Base-by-base conservation (phyloP, 1,140 invertebrate species). In the Nasonia vitripennis region DNA sequence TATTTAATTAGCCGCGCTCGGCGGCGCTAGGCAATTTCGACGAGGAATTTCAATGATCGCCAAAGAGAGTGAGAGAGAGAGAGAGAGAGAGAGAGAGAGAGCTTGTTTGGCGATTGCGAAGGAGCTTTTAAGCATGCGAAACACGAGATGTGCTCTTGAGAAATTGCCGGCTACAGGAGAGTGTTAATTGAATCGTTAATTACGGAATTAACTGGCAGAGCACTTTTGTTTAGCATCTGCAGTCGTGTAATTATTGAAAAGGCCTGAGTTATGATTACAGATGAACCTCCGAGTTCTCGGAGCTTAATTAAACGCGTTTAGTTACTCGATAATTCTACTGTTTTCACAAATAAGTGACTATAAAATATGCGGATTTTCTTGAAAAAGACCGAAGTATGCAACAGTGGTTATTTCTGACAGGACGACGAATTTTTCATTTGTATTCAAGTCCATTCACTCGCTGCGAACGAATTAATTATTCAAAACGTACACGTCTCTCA, bases 1-100 rank as follows among this genome's bases (percentile, higher is more conserved):
- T 88, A 91, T 92, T 91, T 91, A 92, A 92, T 92, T 91, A 91
- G 85, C 87, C 77, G 34, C 86, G 70, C 37, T n/a, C 82, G 55
- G 51, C 62, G 27, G 68, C 41, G 23, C 70, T 37, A 84, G 83
- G 41, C 73, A 77, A 75, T 77, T 67, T 51, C 55, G 55, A 7
- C 73, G 23, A 68, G 81, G 73, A 77, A 77, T 77, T 62, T 77
- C 81, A 67, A 83, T 83, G 81, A 11, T 75, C 81, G 17, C 34
- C 17, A 74, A 23, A 6, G 17, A 23, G 14, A 27, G 41, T 20
- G 10, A n/a, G 48, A 51, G 12, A 51, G 48, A 51, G 48, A 51
- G 12, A 51, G 48, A 51, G 48, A 51, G 48, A 51, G 11, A 51
- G 48, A 51, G 48, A 51, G 48, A 51, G 48, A 51, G 48, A 12